Evolutionary conservation across 2,797 vertebrate species (phyloP), one percentile per base, ranked within the genome.

Genomic region (Acanthornis magna): DNA sequence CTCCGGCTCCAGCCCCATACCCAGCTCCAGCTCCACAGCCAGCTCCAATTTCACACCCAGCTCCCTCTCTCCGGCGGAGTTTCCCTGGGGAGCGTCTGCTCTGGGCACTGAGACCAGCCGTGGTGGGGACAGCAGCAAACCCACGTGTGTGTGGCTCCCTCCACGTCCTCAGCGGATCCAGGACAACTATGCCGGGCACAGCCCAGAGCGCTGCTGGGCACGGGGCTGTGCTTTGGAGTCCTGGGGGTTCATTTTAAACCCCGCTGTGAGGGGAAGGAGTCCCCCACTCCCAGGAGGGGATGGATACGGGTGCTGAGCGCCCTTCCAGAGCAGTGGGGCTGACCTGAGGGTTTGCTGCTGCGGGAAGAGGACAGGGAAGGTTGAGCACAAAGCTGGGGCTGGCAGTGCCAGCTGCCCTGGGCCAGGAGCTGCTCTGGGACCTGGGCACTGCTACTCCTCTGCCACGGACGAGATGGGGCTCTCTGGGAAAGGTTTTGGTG

Each of bases 231-330:
- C 43, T 27, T 26, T 34, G 57, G 21, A 11, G 4, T 8, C 36
- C n/a, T 5, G 12, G 32, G 1, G 8, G 43, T 57, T 29, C 12
- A 10, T 11, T 45, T 61, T 15, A 34, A 53, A 25, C 2, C 29
- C 20, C 0, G 0, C 26, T 10, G 25, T 14, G 19, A 30, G 61
- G 61, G 19, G 26, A 29, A 29, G 27, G 14, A 5, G 16, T 29
- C 1, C 27, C 27, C 7, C 13, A 14, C 38, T 13, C 34, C 34
- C 51, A 19, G 16, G 42, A 14, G 22, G 43, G 25, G 75, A 60
- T 3, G 13, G 50, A 15, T 15, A 3, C 0, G 0, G 18, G 25
- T 3, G 4, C 51, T 19, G 18, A 60, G 62, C 1, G 0, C 17
- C 30, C 54, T 60, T 34, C 30, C 38, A 68, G 13, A 26, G 71